Conservation (phyloP, 2,797 vertebrate species). For the Hephaestus fuliginosus region DNA sequence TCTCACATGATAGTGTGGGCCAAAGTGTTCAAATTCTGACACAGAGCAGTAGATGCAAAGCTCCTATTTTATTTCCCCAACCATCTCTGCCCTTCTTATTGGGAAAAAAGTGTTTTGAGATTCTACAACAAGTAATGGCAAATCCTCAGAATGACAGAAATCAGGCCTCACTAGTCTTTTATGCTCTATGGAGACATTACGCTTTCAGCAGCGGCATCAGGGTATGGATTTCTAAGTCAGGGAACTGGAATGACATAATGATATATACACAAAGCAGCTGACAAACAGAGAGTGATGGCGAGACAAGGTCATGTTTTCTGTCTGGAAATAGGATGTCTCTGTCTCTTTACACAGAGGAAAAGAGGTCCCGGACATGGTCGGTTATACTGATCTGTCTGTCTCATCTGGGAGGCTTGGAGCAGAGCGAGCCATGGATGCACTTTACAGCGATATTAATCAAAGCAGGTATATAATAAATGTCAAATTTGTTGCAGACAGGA, state of each 20-base stretch:
- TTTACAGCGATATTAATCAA: constrained; percentile 51
- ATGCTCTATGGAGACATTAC: constrained; percentile 27
- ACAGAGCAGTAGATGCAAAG: constrained; percentile 21
- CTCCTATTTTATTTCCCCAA: constrained; percentile 3
- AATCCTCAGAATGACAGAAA: constrained; percentile 30
- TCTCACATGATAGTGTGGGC: constrained; percentile 20
- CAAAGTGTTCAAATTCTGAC: constrained; percentile 15
- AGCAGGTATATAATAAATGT: constrained; percentile 30
- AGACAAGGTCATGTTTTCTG: constrained; percentile 69
- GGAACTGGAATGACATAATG: constrained; percentile 52
- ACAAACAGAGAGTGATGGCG: constrained; percentile 54
- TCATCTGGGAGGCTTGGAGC: constrained; percentile 23
- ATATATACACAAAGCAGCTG: constrained; percentile 62
- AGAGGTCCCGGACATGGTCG: constrained; percentile 2
- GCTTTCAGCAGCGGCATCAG: constrained; percentile 33
- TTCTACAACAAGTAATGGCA: constrained; percentile 18
- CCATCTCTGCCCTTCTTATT: not conserved
- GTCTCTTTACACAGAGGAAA: constrained; percentile 49
- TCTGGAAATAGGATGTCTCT: constrained; percentile 23
- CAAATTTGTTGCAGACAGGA: constrained; percentile 17
- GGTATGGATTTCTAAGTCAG: constrained; percentile 47
- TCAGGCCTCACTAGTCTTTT: constrained; percentile 12
- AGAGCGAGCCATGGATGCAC: not conserved
- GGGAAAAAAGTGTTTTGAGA: constrained; percentile 1
- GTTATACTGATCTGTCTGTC: constrained; percentile 38